Percentiles rank a stretch among this genome's conserved stretches.
Conservation (phyloP, 2,113 vertebrate species). For the Pterocles gutturalis region DNA sequence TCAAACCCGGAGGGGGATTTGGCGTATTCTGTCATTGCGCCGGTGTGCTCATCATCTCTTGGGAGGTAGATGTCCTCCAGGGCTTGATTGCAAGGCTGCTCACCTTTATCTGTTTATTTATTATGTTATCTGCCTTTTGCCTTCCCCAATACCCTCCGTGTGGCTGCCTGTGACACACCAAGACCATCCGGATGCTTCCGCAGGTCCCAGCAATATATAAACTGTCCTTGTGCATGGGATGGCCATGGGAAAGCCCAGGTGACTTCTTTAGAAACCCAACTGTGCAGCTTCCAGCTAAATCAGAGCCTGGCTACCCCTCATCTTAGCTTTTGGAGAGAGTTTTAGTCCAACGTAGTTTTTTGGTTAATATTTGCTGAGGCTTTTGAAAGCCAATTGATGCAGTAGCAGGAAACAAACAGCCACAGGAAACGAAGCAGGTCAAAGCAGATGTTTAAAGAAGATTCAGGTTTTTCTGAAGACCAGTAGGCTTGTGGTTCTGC, state of each 20-base stretch:
- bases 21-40: fast-evolving
- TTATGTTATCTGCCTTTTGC: background rate
- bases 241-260: background rate
- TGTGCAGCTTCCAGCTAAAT: fast-evolving
- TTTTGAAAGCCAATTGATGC: background rate
- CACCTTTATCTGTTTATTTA: too few relatives aligned
- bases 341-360: background rate
- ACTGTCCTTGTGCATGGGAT: fast-evolving
- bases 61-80: background rate
- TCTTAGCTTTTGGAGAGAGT: background rate
- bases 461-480: background rate
- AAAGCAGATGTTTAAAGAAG: background rate
- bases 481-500: background rate
- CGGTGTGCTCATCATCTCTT: fast-evolving
- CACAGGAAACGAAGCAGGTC: background rate
- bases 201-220: background rate
- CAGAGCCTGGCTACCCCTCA: background rate
- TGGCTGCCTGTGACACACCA: background rate
- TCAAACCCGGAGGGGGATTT: background rate
- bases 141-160: fast-evolving
- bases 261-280: fast-evolving
- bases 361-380: background rate
- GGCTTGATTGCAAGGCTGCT: background rate
- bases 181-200: background rate
- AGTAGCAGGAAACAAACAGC: background rate